A percentile compares a stretch with the other conserved stretches of the same genome.
phyloP scores from a whole-genome alignment of 2,113 vertebrate species.

The Burhinus bistriatus region DNA sequence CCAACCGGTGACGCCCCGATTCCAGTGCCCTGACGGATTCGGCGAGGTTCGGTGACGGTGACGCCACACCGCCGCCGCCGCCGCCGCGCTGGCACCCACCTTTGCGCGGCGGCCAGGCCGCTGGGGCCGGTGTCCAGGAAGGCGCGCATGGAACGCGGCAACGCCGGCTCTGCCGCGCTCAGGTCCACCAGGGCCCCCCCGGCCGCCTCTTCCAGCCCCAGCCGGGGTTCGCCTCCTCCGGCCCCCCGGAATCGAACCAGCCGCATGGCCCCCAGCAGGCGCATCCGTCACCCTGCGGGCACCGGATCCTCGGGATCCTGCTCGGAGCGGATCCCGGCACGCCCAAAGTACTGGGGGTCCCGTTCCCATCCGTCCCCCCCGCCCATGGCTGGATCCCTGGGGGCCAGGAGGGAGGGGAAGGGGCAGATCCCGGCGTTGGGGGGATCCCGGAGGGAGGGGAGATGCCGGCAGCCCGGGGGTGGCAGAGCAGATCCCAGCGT shows the following conservation, averaged over 20 bases:
- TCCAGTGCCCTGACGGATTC: constrained; percentile 74
- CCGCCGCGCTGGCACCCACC: constrained; percentile 13
- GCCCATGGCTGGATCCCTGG: background rate
- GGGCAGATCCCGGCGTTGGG: background rate
- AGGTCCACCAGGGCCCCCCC: constrained; percentile 82
- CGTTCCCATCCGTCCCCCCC: no score
- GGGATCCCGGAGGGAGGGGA: background rate
- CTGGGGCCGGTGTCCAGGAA: constrained; percentile 83
- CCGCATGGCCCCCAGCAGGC: constrained; percentile 72
- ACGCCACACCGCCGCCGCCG: accelerated
- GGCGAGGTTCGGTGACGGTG: background rate
- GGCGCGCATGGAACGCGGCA: constrained; percentile 81
- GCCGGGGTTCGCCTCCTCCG: constrained; percentile 8
- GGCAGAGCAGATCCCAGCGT: no score
- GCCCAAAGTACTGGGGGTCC: no score
- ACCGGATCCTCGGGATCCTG: background rate
- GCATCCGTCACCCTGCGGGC: background rate
- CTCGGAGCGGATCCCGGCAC: background rate
- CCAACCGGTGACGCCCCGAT: constrained; percentile 69
- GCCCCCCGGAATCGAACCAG: constrained; percentile 82
- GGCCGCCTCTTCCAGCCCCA: constrained; percentile 82
- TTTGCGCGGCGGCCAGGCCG: constrained; percentile 76
- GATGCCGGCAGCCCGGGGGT: no score
- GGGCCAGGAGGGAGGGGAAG: background rate
- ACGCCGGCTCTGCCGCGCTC: constrained; percentile 80